Conservation (phyloP, 2,888 invertebrate species). For the Drosophila atripex region DNA sequence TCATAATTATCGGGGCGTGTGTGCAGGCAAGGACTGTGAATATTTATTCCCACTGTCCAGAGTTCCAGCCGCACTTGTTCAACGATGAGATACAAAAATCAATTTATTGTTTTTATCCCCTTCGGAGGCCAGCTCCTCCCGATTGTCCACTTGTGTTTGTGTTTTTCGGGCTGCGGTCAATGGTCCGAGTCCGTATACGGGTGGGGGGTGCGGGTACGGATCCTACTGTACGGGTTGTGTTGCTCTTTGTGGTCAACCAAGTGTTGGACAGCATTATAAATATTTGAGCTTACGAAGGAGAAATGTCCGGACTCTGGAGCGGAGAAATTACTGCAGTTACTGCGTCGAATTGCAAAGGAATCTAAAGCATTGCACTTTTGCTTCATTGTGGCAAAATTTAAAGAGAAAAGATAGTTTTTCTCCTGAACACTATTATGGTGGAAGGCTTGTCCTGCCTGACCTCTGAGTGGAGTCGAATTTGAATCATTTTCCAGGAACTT, state of each 20-base stretch:
- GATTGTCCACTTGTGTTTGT: conserved; percentile 35
- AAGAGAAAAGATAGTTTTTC: conserved; percentile 11
- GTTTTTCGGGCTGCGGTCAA: conserved; percentile 17
- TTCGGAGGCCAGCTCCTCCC: conserved; percentile 11
- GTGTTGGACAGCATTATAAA: conserved; percentile 76
- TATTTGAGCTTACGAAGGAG: conserved; percentile 66
- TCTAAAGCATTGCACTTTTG: conserved; percentile 27
- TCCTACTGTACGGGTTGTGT: conserved; percentile 16
- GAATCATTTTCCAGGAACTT: not conserved
- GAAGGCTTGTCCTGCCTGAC: conserved; percentile 7
- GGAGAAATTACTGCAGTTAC: conserved; percentile 47
- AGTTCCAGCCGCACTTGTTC: conserved; percentile 51
- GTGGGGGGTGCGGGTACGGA: not conserved
- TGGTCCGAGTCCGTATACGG: conserved; percentile 14
- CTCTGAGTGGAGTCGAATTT: conserved; percentile 1
- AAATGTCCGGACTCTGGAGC: conserved; percentile 40
- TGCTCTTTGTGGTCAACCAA: conserved; percentile 68
- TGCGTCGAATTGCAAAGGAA: conserved; percentile 68
- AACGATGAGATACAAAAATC: conserved; percentile 57
- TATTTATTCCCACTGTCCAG: conserved; percentile 3
- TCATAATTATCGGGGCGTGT: conserved; percentile 74
- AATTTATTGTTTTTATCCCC: conserved; percentile 65
- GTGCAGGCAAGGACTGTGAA: conserved; percentile 23
- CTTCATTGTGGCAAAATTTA: conserved; percentile 8
- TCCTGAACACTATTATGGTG: conserved; percentile 1